Base-by-base conservation (phyloP, 2,113 vertebrate genomes). In the Pica pica region DNA sequence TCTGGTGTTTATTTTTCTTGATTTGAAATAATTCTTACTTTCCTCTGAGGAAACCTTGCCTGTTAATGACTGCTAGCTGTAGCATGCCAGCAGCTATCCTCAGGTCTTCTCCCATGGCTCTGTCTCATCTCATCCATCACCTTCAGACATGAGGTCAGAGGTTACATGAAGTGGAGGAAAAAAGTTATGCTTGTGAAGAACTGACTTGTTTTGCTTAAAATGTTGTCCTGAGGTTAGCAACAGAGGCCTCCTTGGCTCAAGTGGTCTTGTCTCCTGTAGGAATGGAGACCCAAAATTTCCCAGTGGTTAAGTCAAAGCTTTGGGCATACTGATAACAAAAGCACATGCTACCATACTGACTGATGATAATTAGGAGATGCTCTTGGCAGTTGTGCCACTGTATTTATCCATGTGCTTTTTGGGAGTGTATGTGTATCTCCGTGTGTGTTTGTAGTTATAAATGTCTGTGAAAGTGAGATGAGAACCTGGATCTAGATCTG, bases 1-100 rank as follows among this genome's bases (percentile, higher is more conserved):
- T 79, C 68, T 93, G 67, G 83, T 95, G 87, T 97, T 97, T 96
- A 84, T 94, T 97, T 94, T 95, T 91, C 93, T 96, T 96, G 83
- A 88, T 90, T 60, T 95, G 89, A 96, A 97, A 96, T 95, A 94
- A 95, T 97, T 95, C 90, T 85, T 91, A 97, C 92, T 97, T 92
- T 71, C 90, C 87, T 94, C 76, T 85, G 69, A 94, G 93, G 49
- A 90, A 91, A 79, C 24, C 69, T 90, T 78, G 77, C 59, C 87
- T 92, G 56, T 93, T 87, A 90, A 92, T 89, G 71, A 76, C 71
- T 93, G 50, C 68, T 96, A 91, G 91, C 83, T 91, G 16, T 76
- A 89, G 52, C 47, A 50, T 83, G 67, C 91, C 7, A 1, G 47
- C 90, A 93, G 5, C 75, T 91, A 70, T 95, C 86, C 57, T 91